A percentile compares a stretch with the other conserved stretches of the same genome.
phyloP scores from a whole-genome alignment of 2,888 invertebrate species.

The Physocephala rufipes region DNA sequence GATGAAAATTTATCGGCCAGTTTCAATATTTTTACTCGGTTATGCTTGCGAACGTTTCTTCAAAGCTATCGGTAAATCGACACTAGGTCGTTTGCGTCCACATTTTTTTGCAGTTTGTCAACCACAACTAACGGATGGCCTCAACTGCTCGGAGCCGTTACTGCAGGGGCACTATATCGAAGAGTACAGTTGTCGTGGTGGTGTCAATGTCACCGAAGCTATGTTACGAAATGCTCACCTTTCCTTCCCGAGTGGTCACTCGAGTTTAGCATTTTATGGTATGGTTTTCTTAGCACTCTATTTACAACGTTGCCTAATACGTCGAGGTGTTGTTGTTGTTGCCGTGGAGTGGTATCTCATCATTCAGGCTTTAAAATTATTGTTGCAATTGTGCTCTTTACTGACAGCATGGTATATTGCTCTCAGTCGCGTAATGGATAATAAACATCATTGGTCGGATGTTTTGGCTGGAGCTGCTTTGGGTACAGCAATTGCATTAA shows the following conservation, averaged over 20 bases:
- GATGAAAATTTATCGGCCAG: not conserved
- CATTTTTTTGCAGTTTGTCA: constrained; percentile 53
- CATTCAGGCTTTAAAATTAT: constrained; percentile 25
- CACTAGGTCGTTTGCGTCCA: constrained; percentile 53
- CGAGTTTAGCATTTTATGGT: constrained; percentile 52
- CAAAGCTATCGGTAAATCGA: constrained; percentile 44
- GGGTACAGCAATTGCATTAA: constrained; percentile 73
- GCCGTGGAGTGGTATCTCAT: not conserved
- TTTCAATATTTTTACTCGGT: constrained; percentile 5
- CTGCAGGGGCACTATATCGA: constrained; percentile 29
- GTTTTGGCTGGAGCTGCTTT: constrained; percentile 82
- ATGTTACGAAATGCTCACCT: constrained; percentile 39
- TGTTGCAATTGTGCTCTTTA: constrained; percentile 76
- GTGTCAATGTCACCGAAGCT: not conserved
- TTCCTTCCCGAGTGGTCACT: constrained; percentile 58
- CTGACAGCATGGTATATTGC: constrained; percentile 83
- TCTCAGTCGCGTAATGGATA: constrained; percentile 89
- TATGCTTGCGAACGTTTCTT: constrained; percentile 10
- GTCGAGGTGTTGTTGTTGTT: not conserved
- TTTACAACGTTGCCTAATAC: constrained; percentile 42
- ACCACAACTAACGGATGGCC: constrained; percentile 47
- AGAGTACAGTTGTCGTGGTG: constrained; percentile 32
- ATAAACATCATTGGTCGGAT: constrained; percentile 98
- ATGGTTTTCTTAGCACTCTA: constrained; percentile 51
- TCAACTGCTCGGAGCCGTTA: constrained; percentile 44